Conservation (phyloP, 2,113 vertebrate species). For the Ivindomyrus marchei region DNA sequence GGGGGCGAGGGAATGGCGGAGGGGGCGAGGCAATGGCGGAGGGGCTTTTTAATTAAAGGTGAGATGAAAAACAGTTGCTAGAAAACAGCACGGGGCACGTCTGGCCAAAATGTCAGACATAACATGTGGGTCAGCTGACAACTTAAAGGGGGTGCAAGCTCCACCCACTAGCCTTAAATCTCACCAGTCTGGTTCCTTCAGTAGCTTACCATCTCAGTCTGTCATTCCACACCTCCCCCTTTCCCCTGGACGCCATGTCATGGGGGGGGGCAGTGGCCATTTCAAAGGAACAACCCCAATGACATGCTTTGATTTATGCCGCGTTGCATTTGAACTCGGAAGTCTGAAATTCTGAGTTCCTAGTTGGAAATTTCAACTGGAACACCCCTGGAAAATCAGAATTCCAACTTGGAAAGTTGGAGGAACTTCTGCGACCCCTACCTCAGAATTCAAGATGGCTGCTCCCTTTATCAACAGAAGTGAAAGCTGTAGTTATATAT, state of each 20-base stretch:
- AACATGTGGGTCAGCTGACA: background rate
- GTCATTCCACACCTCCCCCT: background rate
- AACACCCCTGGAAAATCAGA: background rate
- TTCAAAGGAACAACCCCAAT: background rate
- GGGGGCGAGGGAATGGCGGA: background rate
- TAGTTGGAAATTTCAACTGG: background rate
- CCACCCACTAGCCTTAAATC: background rate
- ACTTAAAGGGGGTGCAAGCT: background rate
- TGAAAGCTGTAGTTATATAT: too few relatives aligned
- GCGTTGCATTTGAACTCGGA: background rate
- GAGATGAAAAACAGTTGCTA: constrained; percentile 5
- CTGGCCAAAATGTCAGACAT: background rate
- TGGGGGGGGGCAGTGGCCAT: background rate
- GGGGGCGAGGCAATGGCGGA: background rate
- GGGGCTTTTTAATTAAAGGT: constrained; percentile 22
- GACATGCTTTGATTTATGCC: background rate
- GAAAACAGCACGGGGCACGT: background rate
- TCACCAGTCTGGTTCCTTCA: background rate
- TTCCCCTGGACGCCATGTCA: background rate
- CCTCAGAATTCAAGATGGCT: background rate
- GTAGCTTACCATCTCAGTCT: too few relatives aligned
- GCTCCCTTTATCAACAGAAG: too few relatives aligned
- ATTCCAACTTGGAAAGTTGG: background rate
- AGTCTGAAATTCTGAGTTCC: background rate
- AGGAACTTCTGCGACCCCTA: background rate